Conservation (phyloP, 1,140 invertebrate species). For the Sarcophaga bullata region DNA sequence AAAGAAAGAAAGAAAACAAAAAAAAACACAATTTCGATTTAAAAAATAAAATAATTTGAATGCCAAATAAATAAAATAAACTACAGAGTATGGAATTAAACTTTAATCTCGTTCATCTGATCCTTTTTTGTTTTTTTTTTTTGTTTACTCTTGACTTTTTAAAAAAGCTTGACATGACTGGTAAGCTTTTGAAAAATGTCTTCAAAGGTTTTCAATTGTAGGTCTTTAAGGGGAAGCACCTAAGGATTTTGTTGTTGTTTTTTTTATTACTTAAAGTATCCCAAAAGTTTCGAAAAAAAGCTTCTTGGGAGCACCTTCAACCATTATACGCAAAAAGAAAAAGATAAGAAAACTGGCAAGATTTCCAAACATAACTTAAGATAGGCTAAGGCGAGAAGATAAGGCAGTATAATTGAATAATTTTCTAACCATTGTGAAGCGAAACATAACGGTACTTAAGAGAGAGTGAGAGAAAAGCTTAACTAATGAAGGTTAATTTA, state of each 20-base stretch:
- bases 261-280: slow-evolving; percentile 10
- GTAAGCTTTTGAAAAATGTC: not conserved
- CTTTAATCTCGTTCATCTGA: too few relatives aligned
- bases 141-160: too few relatives aligned
- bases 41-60: not conserved
- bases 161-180: not conserved
- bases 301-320: slow-evolving; percentile 32
- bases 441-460: not conserved
- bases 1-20: too few relatives aligned
- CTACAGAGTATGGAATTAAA: too few relatives aligned
- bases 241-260: slow-evolving; percentile 47
- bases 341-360: slow-evolving; percentile 38
- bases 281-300: slow-evolving; percentile 24
- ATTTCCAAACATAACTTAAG: slow-evolving; percentile 8
- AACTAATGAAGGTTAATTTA: not conserved
- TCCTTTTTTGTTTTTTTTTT: too few relatives aligned
- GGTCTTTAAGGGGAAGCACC: slow-evolving; percentile 57
- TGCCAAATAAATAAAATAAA: slow-evolving; percentile 19
- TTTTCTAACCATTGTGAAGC: too few relatives aligned
- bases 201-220: slow-evolving; percentile 35
- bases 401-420: too few relatives aligned
- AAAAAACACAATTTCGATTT: too few relatives aligned
- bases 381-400: too few relatives aligned
- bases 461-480: not conserved
- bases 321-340: not conserved